Evolutionary conservation across 2,888 invertebrate genomes (phyloP).

Genomic region (Lycaena phlaeas): DNA sequence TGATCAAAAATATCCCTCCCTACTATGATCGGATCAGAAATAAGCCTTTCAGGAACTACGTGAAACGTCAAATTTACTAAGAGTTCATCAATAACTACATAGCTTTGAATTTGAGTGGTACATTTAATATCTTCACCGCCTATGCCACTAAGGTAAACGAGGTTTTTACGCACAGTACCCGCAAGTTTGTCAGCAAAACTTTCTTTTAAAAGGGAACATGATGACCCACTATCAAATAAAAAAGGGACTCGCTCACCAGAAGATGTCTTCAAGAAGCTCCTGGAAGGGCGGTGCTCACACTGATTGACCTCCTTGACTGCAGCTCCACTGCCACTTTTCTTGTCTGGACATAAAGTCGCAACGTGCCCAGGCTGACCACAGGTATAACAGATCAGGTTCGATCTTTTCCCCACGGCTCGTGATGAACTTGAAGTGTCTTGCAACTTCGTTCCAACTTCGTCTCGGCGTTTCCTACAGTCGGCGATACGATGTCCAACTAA

Average conservation of each 20-base stretch:
- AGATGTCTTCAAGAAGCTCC: constrained; percentile 14
- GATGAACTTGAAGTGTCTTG: no score
- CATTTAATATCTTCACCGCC: constrained; percentile 17
- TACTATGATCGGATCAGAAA: constrained; percentile 12
- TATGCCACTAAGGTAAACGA: constrained; percentile 21
- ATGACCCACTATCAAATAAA: constrained; percentile 21
- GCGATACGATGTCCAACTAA: no score
- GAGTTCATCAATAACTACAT: constrained; percentile 3
- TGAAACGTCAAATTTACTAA: constrained; percentile 11
- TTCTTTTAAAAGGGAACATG: constrained; percentile 21
- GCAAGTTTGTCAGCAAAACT: constrained; percentile 12
- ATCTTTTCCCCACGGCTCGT: no score
- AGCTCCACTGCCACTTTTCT: no score
- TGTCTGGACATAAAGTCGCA: no score
- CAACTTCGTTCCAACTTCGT: no score
- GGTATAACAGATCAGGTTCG: no score
- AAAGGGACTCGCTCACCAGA: constrained; percentile 19
- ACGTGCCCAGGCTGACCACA: no score
- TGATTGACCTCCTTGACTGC: no score
- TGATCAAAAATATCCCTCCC: constrained; percentile 16
- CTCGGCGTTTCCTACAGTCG: no score
- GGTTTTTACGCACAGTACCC: constrained; percentile 15
- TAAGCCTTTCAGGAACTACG: constrained; percentile 11
- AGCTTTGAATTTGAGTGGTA: constrained; percentile 4
- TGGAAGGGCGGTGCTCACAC: no score